Conservation (phyloP, 2,888 invertebrate species). For the Lymantria monacha region DNA sequence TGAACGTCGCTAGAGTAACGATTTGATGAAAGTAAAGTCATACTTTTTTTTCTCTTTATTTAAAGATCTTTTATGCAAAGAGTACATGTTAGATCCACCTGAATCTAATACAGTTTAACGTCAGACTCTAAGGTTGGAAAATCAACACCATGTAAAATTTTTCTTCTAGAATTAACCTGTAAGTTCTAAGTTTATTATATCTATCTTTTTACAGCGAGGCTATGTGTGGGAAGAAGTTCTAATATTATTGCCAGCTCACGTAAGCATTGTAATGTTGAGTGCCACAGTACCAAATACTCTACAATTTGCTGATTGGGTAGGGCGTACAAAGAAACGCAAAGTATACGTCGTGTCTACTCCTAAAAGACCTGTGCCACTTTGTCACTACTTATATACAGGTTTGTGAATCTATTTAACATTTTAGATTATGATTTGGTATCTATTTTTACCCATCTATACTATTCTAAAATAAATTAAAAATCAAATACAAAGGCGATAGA, state of each 20-base stretch:
- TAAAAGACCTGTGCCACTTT: slow-evolving; percentile 96
- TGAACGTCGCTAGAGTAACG: no score
- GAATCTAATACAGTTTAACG: no score
- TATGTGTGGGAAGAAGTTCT: slow-evolving; percentile 99
- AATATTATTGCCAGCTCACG: slow-evolving; percentile 96
- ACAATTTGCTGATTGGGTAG: slow-evolving; percentile 97
- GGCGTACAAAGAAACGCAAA: slow-evolving; percentile 92
- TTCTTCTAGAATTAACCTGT: no score
- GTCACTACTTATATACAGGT: slow-evolving; percentile 96
- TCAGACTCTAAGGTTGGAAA: no score
- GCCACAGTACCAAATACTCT: slow-evolving; percentile 99
- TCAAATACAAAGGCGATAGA: no score
- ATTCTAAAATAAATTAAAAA: no score
- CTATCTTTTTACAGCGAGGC: slow-evolving; percentile 85
- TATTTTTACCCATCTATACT: no score
- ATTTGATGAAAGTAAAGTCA: no score
- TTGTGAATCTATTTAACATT: background rate
- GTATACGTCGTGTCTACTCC: slow-evolving; percentile 96
- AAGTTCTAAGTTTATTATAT: background rate
- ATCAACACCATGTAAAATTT: no score
- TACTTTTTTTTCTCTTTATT: no score
- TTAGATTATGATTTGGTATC: background rate
- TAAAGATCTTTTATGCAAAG: no score
- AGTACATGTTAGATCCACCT: no score
- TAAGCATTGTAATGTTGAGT: slow-evolving; percentile 97